Base-by-base conservation (phyloP, 2,888 invertebrate genomes). In the Idaea dimidiata region DNA sequence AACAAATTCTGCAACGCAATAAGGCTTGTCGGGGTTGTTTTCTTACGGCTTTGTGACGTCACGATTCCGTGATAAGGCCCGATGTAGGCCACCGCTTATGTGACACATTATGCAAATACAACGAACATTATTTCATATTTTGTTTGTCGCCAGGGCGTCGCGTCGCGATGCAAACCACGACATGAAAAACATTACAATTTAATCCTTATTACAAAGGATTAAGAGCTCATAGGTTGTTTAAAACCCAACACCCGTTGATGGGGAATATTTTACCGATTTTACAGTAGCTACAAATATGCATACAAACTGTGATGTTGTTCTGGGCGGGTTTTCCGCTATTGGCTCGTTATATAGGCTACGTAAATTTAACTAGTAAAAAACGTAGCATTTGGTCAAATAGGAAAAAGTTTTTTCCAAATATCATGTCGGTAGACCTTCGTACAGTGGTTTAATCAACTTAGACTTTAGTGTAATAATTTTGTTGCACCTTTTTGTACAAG, bases 91-190 rank as follows among this genome's bases (percentile, higher is more conserved):
- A 74, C 67, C 77, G 74, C 75, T 79, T 77, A 81, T 76, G 75
- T 73, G 74, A 70, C 70, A 73, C 74, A 80, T 81, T 82, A 83
- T 81, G 82, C 77, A 82, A 83, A 84, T 82, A 80, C 74, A 72
- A 72, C 66, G 72, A 71, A 77, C 78, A 78, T 80, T 79, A 80
- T 80, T 79, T 81, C 77, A 82, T 79, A 81, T 81, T 80, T 81
- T 80, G 82, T 80, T 81, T 80, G 79, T 71, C 74, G 73, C 43
- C 43, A 14, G 43, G 14, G 43, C 43, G 70, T 75, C 72, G 76
- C 73, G 76, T 72, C 74, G 74, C 74, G 72, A 66, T 71, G 74
- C 74, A 75, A 68, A 76, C 79, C 76, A 72, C 77, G 77, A 64
- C 60, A 55, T 55, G 10, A 56, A 56, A 56, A 56, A 33, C 53